These are phyloP conservation scores for Ceryle rudis DNA, from an alignment of 2,797 vertebrate species.

Conservation along the genomic window DNA sequence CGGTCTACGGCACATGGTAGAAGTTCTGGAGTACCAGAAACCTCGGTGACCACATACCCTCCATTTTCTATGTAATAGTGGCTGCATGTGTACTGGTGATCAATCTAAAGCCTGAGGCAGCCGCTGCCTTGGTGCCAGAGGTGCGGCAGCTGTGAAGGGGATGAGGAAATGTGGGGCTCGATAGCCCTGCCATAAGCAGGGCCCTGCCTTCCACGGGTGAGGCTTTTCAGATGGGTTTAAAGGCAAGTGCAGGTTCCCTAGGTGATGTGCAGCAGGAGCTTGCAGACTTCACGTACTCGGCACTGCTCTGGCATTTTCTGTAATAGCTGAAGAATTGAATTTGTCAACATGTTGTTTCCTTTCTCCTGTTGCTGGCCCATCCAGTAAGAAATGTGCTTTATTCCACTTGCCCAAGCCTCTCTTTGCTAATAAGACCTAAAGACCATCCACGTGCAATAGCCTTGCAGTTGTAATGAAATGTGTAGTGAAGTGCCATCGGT, in stretches of 20 bases:
- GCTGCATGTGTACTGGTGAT: neutral
- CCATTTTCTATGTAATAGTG: neutral
- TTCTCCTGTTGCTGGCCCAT: neutral
- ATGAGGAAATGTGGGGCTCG: neutral
- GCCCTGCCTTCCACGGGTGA: neutral
- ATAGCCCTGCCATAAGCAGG: neutral
- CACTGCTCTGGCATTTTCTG: neutral
- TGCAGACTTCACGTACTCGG: neutral
- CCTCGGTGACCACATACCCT: neutral
- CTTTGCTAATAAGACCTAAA: neutral
- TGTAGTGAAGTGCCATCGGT: neutral
- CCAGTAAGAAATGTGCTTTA: neutral
- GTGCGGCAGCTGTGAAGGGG: neutral
- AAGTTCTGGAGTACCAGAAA: neutral
- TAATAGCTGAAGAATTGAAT: neutral
- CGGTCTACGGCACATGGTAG: neutral
- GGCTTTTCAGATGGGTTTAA: neutral
- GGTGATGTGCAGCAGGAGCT: neutral
- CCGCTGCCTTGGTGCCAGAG: neutral
- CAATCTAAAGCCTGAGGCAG: neutral
- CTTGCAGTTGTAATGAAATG: neutral
- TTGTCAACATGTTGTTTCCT: neutral
- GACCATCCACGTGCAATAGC: neutral
- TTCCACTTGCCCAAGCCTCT: neutral
- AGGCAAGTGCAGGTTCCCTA: neutral